A percentile compares a stretch with the other conserved stretches of the same genome.
phyloP scores from a whole-genome alignment of 2,888 invertebrate species.

The Hydropsyche betteni region DNA sequence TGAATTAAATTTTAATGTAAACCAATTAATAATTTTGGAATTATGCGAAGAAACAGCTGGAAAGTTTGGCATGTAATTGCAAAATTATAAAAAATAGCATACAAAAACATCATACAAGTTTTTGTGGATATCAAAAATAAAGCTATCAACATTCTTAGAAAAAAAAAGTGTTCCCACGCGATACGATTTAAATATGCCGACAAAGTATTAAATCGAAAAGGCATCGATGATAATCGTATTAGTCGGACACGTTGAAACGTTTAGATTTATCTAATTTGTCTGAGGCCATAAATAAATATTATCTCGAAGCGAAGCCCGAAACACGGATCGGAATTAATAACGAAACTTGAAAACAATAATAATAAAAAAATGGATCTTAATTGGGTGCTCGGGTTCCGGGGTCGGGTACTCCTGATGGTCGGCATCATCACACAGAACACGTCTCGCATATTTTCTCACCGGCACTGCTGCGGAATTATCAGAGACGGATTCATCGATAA shows the following conservation, averaged over 20 bases:
- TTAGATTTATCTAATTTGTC: conserved; percentile 18
- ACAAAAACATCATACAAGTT: too few species aligned
- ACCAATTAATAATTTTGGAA: too few species aligned
- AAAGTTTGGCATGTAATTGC: too few species aligned
- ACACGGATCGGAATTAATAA: conserved; percentile 15
- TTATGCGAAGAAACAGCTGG: too few species aligned
- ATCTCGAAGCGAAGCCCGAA: conserved; percentile 8
- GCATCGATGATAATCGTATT: conserved; percentile 10
- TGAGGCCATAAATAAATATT: conserved; percentile 23
- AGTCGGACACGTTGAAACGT: conserved; percentile 21
- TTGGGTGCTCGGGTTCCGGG: conserved; percentile 20
- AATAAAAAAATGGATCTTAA: conserved; percentile 12
- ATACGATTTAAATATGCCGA: too few species aligned
- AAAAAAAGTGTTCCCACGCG: too few species aligned
- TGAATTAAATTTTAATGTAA: too few species aligned
- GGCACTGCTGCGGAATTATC: neutral
- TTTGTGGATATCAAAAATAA: too few species aligned
- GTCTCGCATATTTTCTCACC: conserved; percentile 40
- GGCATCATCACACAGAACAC: conserved; percentile 40
- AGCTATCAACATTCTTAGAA: too few species aligned
- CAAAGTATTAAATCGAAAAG: too few species aligned
- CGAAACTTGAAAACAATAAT: conserved; percentile 6
- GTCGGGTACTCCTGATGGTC: conserved; percentile 28
- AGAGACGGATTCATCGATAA: too few species aligned
- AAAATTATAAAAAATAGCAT: too few species aligned